Conservation (phyloP, 1,140 invertebrate genomes). For the Drosophila ohnishii region DNA sequence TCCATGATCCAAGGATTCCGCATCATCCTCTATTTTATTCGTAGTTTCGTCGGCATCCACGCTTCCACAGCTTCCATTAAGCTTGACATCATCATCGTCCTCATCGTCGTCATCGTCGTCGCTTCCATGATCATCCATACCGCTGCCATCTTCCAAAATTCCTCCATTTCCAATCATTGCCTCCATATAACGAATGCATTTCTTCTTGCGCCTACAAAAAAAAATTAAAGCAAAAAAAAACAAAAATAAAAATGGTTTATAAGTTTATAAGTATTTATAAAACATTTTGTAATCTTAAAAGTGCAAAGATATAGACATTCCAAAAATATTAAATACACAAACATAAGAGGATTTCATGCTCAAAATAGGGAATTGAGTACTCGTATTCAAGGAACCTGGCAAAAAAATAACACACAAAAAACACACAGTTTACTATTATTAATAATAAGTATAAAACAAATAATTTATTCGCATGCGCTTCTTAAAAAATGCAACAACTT, state of each 20-base stretch:
- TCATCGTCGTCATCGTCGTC: constrained; percentile 88
- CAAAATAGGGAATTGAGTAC: neutral
- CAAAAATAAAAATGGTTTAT: constrained; percentile 11
- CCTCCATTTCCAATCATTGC: constrained; percentile 79
- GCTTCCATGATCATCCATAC: constrained; percentile 81
- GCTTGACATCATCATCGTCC: constrained; percentile 88
- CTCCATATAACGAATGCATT: constrained; percentile 97
- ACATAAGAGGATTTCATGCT: constrained; percentile 25
- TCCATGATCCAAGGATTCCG: constrained; percentile 85
- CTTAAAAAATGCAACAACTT: neutral
- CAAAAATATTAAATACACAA: constrained; percentile 21
- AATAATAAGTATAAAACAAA: neutral
- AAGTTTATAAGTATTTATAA: constrained; percentile 8
- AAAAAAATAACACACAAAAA: constrained; percentile 6
- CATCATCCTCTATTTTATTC: constrained; percentile 88
- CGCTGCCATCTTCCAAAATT: constrained; percentile 84
- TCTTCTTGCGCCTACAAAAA: constrained; percentile 95
- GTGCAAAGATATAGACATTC: constrained; percentile 49
- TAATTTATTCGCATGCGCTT: neutral
- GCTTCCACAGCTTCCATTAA: constrained; percentile 84
- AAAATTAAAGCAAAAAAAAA: constrained; percentile 17
- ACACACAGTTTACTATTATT: neutral
- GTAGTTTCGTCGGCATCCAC: constrained; percentile 88
- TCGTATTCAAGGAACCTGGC: neutral
- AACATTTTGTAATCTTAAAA: neutral